Evolutionary conservation across 2,113 vertebrate species (phyloP), one percentile per base, ranked within the genome.

Genomic region (Plotosus lineatus): DNA sequence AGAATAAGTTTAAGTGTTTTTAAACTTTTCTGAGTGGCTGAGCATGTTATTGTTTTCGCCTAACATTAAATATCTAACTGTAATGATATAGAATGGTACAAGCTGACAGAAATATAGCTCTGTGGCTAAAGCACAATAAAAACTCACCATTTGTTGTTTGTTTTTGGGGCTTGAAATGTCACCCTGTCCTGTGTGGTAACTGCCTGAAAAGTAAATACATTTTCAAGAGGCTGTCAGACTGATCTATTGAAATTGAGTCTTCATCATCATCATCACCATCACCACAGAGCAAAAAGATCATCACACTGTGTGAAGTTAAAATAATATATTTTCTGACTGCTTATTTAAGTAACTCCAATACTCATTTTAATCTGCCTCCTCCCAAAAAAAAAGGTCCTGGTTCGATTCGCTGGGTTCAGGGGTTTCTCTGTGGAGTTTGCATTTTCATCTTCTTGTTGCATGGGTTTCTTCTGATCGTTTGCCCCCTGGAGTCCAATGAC

Each of bases 121-220:
- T 28, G 9, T 23, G 0, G 2, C 23, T 77, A 21, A 36, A 10
- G 28, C 40, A 12, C 3, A 48, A 31, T 23, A 28, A 28, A n/a
- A 68, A 2, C 10, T 6, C 10, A 50, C 2, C 1, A 50, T 50
- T 7, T 0, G n/a, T 19, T 28, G 26, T 9, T 46, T 46, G 40
- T 46, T 11, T 4, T 26, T 0, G 2, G 10, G n/a, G 15, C 17
- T 1, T 53, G 21, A 19, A 3, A 26, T 48, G 66, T 14, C 36
- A 14, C 26, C 26, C 26, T 48, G 15, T 51, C 56, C 33, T 74
- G 23, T 5, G 17, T 14, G 60, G 26, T 33, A 11, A 36, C 73
- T 72, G 50, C 46, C 78, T 78, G n/a, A 42, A 65, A 78, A 46
- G 28, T 74, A 56, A 56, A 78, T 33, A 61, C n/a, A 14, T 69